Evolutionary conservation across 2,888 invertebrate genomes (phyloP), one percentile per base, ranked within the genome.

Genomic region (Drosophila mimica): DNA sequence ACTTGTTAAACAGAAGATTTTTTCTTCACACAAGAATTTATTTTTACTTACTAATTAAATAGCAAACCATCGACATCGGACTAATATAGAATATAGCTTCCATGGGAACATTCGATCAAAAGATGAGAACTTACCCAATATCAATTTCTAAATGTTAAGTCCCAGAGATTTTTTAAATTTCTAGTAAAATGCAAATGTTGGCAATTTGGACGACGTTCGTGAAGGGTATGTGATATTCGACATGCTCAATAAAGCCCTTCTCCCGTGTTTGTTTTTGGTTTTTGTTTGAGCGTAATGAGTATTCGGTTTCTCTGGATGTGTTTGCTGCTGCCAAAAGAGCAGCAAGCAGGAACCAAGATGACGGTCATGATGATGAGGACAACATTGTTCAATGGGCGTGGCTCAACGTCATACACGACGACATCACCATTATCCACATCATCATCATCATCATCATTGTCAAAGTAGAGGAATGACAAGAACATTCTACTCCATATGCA

Each of bases 401-500:
- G 64, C n/a, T 3, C 31, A 30, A 40, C 75, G 34, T 49, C 62
- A 63, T 34, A 25, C 28, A 34, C 6, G 31, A 61, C 43, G 25
- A 34, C 58, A 13, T n/a, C 46, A 17, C 48, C 31, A 9, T 36
- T 31, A 8, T 31, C 57, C 7, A 17, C 48, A 15, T 49, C 34
- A 15, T 48, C 66, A 30, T 51, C 51, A 51, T 40, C 56, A 30
- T 62, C 67, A 31, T 59, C 31, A 28, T 52, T 54, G 62, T 33
- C 61, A 52, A 70, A 73, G 69, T 76, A 65, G 66, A 56, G 56
- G 70, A 76, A 79, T 79, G 79, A 79, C 80, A 79, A 68, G 70
- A 73, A 76, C 62, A 53, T 79, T 75, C 60, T 79, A 61, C 71
- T 79, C 62, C 69, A 64, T 79, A 79, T 79, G 75, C 79, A 79